Evolutionary conservation across 2,888 invertebrate genomes (phyloP).

Genomic region (Baccha elongata): DNA sequence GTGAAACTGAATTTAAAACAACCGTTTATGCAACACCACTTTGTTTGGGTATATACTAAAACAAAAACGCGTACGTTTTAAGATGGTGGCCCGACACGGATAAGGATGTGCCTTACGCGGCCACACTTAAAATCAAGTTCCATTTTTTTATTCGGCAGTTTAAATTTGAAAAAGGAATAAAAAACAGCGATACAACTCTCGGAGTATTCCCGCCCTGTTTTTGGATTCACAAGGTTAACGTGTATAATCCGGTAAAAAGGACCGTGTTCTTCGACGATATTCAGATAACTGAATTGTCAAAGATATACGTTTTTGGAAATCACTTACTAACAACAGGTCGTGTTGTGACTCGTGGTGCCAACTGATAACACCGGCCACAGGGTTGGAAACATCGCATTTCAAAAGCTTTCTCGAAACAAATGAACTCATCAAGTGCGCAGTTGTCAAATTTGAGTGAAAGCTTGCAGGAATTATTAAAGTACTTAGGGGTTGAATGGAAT

Average conservation of each 20-base stretch:
- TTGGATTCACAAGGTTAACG: background rate
- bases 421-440: slow-evolving; percentile 50
- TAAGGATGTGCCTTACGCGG: background rate
- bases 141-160: slow-evolving; percentile 1
- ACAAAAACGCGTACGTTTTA: slow-evolving; percentile 32
- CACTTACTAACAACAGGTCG: slow-evolving; percentile 62
- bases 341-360: background rate
- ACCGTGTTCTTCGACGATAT: slow-evolving; percentile 60
- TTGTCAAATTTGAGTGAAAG: slow-evolving; percentile 47
- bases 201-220: slow-evolving; percentile 25
- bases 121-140: slow-evolving; percentile 4
- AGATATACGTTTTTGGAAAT: slow-evolving; percentile 49
- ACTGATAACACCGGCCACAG: slow-evolving; percentile 56
- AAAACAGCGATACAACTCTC: background rate
- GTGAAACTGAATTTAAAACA: slow-evolving; percentile 26
- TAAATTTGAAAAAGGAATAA: background rate
- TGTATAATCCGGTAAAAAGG: slow-evolving; percentile 30
- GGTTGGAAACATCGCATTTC: slow-evolving; percentile 32
- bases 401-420: slow-evolving; percentile 23
- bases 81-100: slow-evolving; percentile 8
- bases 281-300: slow-evolving; percentile 55
- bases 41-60: too few species aligned
- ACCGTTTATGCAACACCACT: background rate
- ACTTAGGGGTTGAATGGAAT: background rate
- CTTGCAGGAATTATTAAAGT: background rate